These are phyloP conservation scores for Calosoma granatense DNA, from an alignment of 1,140 invertebrate species.

Conservation along the genomic window DNA sequence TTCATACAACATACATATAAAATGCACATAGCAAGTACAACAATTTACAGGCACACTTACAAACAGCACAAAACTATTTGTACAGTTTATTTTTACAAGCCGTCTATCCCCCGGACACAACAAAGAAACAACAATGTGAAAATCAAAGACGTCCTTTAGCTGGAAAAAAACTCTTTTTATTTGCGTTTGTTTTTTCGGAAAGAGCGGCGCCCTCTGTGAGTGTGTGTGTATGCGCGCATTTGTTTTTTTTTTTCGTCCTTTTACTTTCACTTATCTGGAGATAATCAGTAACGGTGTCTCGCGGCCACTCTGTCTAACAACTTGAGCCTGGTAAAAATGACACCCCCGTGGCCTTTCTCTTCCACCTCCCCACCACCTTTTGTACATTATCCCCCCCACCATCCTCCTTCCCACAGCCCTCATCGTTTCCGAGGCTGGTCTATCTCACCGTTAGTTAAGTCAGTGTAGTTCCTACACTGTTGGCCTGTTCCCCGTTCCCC, in stretches of 20 bases:
- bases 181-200: neutral
- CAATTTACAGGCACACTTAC: no score
- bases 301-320: neutral
- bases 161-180: no score
- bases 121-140: no score
- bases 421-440: neutral
- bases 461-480: neutral
- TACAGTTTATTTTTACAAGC: no score
- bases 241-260: neutral
- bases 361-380: neutral
- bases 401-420: neutral
- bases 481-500: neutral
- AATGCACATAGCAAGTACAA: no score
- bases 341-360: neutral
- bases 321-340: neutral
- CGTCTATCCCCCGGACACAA: no score
- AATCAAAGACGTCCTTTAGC: no score
- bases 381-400: neutral
- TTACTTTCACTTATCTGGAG: conserved; percentile 6
- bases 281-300: neutral
- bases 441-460: no score
- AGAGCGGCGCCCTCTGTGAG: no score
- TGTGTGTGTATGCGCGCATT: no score
- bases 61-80: no score
- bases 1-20: no score